phyloP scores from a whole-genome alignment of 2,113 vertebrate species.

The Epinephelus cyanopodus region DNA sequence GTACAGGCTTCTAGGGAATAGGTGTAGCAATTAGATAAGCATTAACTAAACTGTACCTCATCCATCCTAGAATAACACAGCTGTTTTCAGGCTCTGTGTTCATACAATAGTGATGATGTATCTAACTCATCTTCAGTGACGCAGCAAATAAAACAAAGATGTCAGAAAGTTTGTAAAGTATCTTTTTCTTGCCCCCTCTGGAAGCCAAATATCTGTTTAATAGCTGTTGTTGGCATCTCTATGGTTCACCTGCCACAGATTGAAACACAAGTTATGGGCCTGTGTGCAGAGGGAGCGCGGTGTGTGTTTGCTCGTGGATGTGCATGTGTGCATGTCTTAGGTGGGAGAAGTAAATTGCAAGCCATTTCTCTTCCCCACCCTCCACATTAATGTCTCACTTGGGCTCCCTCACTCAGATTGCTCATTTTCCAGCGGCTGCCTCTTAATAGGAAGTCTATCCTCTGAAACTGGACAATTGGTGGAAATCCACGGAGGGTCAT shows the following conservation, averaged over 20 bases:
- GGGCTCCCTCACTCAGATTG: slow-evolving; percentile 75
- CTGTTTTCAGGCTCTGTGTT: neutral
- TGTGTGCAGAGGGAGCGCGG: neutral
- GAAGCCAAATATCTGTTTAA: slow-evolving; percentile 27
- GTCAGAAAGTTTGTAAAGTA: neutral
- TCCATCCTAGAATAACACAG: neutral
- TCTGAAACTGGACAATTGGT: slow-evolving; percentile 66
- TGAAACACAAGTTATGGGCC: slow-evolving; percentile 36
- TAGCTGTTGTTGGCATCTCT: slow-evolving; percentile 22
- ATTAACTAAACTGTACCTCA: neutral
- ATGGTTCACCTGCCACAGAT: slow-evolving; percentile 20
- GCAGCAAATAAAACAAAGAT: slow-evolving; percentile 17
- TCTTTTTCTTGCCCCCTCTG: neutral
- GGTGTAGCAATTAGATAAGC: too few relatives aligned
- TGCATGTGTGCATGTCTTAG: slow-evolving; percentile 7
- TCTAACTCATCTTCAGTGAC: neutral
- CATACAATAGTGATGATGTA: neutral
- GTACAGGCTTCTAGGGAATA: too few relatives aligned
- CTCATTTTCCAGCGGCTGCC: slow-evolving; percentile 81
- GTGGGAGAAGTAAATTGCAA: slow-evolving; percentile 65
- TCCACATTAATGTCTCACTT: slow-evolving; percentile 74
- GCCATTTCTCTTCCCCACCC: slow-evolving; percentile 65
- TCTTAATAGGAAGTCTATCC: slow-evolving; percentile 74
- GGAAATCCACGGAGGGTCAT: slow-evolving; percentile 52
- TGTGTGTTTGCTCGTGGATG: slow-evolving; percentile 25